Conservation (phyloP, 2,888 invertebrate genomes). For the Zaprionus lineosus region DNA sequence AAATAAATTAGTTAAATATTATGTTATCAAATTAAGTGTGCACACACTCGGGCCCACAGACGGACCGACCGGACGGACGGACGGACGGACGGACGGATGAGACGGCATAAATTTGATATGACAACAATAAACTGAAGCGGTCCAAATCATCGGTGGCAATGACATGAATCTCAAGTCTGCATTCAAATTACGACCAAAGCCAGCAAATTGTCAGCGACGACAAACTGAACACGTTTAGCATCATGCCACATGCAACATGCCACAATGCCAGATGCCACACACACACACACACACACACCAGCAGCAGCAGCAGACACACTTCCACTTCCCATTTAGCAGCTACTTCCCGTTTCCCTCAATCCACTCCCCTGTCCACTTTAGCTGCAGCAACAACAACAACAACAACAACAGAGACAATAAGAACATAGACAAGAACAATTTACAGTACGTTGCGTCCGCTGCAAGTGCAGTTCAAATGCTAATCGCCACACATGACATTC, state of each 20-base stretch:
- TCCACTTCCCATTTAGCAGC: too few species aligned
- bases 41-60: slow-evolving; percentile 11
- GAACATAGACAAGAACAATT: too few species aligned
- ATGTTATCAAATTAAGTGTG: slow-evolving; percentile 67
- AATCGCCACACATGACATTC: slow-evolving; percentile 73
- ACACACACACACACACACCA: neutral
- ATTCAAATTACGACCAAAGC: slow-evolving; percentile 53
- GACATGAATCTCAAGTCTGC: slow-evolving; percentile 51
- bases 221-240: slow-evolving; percentile 47
- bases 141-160: slow-evolving; percentile 18
- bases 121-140: slow-evolving; percentile 54
- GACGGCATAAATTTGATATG: slow-evolving; percentile 64
- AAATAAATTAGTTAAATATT: slow-evolving; percentile 73
- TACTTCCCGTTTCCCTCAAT: too few species aligned
- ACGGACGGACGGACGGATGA: neutral
- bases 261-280: slow-evolving; percentile 9
- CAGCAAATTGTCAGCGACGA: slow-evolving; percentile 59
- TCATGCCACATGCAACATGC: neutral
- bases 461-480: slow-evolving; percentile 65
- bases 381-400: too few species aligned
- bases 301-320: too few species aligned
- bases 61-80: too few species aligned
- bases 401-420: too few species aligned
- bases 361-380: too few species aligned
- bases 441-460: slow-evolving; percentile 12